These are phyloP conservation scores for Leptinotarsa lineolata DNA, from an alignment of 1,140 invertebrate species.

Conservation along the genomic window DNA sequence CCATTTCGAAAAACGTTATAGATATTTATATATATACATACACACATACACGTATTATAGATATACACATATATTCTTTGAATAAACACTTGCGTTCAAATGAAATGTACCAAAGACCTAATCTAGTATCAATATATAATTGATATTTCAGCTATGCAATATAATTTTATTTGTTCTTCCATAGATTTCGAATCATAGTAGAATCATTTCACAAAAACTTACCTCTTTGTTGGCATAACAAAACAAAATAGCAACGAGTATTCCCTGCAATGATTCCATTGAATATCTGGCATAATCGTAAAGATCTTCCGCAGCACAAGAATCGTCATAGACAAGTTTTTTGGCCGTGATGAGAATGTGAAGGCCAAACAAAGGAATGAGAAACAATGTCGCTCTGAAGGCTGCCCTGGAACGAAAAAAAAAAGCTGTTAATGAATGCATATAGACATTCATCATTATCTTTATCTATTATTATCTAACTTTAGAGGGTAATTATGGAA, in stretches of 20 bases:
- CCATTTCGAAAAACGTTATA: too few species aligned
- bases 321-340: slow-evolving; percentile 44
- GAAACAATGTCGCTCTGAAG: slow-evolving; percentile 46
- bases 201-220: slow-evolving; percentile 34
- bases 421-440: neutral
- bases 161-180: too few species aligned
- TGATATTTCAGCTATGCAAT: neutral
- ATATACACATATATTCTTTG: too few species aligned
- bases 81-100: too few species aligned
- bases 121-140: neutral
- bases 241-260: slow-evolving; percentile 62
- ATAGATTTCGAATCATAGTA: too few species aligned
- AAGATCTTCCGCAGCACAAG: slow-evolving; percentile 59
- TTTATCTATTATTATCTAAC: neutral
- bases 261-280: slow-evolving; percentile 63
- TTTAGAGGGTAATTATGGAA: neutral
- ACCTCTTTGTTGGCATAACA: slow-evolving; percentile 67
- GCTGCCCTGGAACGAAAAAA: slow-evolving; percentile 42
- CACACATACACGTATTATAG: too few species aligned
- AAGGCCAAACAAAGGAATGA: slow-evolving; percentile 51
- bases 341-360: slow-evolving; percentile 48
- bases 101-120: neutral
- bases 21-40: too few species aligned
- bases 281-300: slow-evolving; percentile 62
- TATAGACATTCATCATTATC: too few species aligned